Evolutionary conservation across 2,888 invertebrate genomes (phyloP).

Genomic region (Amphipyra berbera): DNA sequence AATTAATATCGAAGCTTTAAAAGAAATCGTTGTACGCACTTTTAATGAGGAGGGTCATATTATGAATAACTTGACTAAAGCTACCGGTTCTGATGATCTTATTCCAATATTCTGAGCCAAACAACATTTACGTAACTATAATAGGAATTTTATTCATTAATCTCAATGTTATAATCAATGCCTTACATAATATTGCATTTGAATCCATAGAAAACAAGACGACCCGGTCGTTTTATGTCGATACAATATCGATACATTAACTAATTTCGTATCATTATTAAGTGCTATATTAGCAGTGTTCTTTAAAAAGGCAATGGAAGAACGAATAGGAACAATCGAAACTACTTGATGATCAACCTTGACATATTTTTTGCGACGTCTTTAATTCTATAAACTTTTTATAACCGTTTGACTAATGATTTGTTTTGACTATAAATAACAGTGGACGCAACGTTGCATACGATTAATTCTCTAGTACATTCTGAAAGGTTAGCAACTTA

Average conservation of each 20-base stretch:
- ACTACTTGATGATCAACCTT: conserved; percentile 18
- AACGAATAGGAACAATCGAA: background rate
- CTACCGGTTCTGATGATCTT: conserved; percentile 51
- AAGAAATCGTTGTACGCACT: no score
- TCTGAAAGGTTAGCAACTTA: conserved; percentile 42
- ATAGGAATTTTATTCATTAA: conserved; percentile 43
- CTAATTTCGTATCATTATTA: no score
- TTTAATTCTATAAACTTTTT: conserved; percentile 14
- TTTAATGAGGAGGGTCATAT: background rate
- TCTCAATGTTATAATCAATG: conserved; percentile 34
- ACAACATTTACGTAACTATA: conserved; percentile 38
- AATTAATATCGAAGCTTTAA: no score
- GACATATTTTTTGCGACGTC: conserved; percentile 24
- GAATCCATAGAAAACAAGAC: conserved; percentile 10
- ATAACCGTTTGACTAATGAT: conserved; percentile 16
- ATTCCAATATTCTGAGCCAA: conserved; percentile 40
- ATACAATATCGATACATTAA: background rate
- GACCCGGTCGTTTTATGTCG: conserved; percentile 3
- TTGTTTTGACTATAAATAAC: conserved; percentile 30
- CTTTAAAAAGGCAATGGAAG: conserved; percentile 1
- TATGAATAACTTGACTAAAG: conserved; percentile 31
- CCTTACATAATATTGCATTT: conserved; percentile 42
- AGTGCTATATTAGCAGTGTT: background rate
- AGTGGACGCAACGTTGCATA: conserved; percentile 1
- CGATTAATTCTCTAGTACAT: conserved; percentile 22